These are phyloP conservation scores for Ara ararauna DNA, from an alignment of 2,797 vertebrate genomes.

Conservation along the genomic window DNA sequence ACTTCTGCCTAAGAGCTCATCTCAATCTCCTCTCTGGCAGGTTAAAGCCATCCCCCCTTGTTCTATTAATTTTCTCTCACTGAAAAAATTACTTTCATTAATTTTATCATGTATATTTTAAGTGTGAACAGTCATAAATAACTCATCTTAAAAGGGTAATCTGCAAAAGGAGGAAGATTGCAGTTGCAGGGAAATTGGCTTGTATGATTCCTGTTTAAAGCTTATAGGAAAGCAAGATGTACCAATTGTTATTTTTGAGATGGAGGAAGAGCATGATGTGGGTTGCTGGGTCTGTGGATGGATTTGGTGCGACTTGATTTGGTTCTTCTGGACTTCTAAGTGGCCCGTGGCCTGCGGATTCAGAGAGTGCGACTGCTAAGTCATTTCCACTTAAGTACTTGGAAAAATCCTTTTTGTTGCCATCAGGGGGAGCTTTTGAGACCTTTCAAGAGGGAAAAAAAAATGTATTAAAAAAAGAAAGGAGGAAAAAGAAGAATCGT, in stretches of 20 bases:
- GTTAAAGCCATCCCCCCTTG: neutral
- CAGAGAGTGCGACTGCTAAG: slow-evolving; percentile 37
- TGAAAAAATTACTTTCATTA: neutral
- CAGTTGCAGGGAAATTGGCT: neutral
- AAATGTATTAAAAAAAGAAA: neutral
- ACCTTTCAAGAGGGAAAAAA: slow-evolving; percentile 71
- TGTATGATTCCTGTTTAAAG: neutral
- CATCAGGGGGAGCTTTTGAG: slow-evolving; percentile 86
- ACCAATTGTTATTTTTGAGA: accelerated
- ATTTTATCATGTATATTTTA: neutral
- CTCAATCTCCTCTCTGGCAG: neutral
- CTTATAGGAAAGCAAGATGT: neutral
- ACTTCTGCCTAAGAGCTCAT: neutral
- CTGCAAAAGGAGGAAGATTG: neutral
- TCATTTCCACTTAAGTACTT: slow-evolving; percentile 70
- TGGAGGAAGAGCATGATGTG: neutral
- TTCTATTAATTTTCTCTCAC: neutral
- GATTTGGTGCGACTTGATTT: neutral
- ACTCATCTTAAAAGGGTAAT: neutral
- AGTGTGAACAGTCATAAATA: neutral
- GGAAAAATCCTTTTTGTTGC: slow-evolving; percentile 76
- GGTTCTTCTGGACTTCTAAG: neutral
- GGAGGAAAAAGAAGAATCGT: slow-evolving; percentile 60
- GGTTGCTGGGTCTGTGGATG: neutral
- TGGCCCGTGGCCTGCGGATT: neutral